These are phyloP conservation scores for Drosophila affinis DNA, from an alignment of 2,888 invertebrate genomes.

Conservation along the genomic window DNA sequence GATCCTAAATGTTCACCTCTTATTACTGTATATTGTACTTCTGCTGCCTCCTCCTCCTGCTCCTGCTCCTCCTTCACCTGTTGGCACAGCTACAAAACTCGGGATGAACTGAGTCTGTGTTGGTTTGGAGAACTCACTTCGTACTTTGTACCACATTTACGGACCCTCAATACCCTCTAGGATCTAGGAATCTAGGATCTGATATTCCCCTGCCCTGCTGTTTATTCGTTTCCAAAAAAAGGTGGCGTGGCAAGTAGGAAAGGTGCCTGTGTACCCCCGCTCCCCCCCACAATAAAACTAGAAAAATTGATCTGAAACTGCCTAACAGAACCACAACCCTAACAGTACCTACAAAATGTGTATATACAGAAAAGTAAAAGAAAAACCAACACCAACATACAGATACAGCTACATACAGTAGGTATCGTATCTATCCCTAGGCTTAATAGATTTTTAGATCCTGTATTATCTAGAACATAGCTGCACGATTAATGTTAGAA, in stretches of 20 bases:
- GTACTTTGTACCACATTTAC: constrained; percentile 11
- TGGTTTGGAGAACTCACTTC: constrained; percentile 10
- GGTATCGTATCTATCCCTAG: constrained; percentile 37
- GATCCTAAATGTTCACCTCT: constrained; percentile 4
- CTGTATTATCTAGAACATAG: constrained; percentile 75
- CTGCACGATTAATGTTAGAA: constrained; percentile 86
- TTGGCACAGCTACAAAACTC: constrained; percentile 42
- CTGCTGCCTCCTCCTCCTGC: not conserved
- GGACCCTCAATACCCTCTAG: not conserved
- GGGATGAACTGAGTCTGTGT: constrained; percentile 25
- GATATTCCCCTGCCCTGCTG: no score
- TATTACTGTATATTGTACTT: constrained; percentile 2
- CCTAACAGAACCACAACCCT: constrained; percentile 13
- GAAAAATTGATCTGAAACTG: constrained; percentile 27
- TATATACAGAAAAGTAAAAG: constrained; percentile 1
- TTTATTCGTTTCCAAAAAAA: constrained; percentile 19
- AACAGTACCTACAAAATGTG: constrained; percentile 1
- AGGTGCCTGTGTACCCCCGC: constrained; percentile 40
- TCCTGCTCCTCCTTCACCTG: constrained; percentile 5
- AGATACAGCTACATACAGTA: constrained; percentile 44
- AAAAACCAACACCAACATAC: constrained; percentile 28
- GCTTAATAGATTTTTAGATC: constrained; percentile 47
- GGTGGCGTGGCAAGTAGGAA: constrained; percentile 48
- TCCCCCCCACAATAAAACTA: constrained; percentile 5
- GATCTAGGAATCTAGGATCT: not conserved